Evolutionary conservation across 2,888 invertebrate genomes (phyloP).

Genomic region (Pardosa pseudoannulata): DNA sequence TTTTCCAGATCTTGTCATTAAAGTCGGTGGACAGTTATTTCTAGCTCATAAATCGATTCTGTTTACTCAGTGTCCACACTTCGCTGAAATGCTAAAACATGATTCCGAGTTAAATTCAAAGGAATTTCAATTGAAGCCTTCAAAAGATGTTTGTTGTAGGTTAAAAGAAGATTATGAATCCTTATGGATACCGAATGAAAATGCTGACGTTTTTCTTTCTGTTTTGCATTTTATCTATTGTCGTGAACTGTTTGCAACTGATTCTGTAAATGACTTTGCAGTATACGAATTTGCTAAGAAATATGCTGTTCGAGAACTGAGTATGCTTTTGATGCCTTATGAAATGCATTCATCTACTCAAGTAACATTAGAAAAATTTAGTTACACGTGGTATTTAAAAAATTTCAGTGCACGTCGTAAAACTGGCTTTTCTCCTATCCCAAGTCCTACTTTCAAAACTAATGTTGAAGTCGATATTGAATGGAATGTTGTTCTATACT

Average conservation of each 20-base stretch:
- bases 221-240: slow-evolving; percentile 4
- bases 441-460: slow-evolving; percentile 5
- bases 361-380: not conserved
- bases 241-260: not conserved
- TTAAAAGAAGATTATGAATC: not conserved
- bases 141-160: not conserved
- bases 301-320: not conserved
- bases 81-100: not conserved
- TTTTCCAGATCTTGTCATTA: not conserved
- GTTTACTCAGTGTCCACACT: not conserved
- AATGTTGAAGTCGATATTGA: not conserved
- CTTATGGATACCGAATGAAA: not conserved
- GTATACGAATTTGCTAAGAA: not conserved
- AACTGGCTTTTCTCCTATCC: not conserved
- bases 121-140: not conserved
- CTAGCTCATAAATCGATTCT: slow-evolving; percentile 1
- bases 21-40: not conserved
- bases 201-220: not conserved
- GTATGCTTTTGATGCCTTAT: not conserved
- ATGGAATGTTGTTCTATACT: not conserved
- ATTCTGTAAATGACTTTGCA: not conserved
- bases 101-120: not conserved
- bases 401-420: slow-evolving; percentile 4
- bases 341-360: not conserved
- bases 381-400: slow-evolving; percentile 11